A percentile compares a stretch with the other conserved stretches of the same genome.
phyloP scores from a whole-genome alignment of 1,140 invertebrate species.

The Penaeus indicus region DNA sequence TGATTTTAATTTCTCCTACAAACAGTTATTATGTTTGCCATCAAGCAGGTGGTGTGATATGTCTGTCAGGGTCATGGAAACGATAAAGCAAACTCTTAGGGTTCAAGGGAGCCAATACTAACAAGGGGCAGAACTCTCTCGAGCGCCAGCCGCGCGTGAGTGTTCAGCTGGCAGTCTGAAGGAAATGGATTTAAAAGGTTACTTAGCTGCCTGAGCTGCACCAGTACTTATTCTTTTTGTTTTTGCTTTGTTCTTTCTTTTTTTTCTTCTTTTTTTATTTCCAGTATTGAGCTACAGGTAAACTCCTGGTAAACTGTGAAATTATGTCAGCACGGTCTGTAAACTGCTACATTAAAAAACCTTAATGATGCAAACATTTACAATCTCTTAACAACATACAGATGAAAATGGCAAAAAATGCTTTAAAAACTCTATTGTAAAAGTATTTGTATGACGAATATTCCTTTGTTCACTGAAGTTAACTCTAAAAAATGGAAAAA shows the following conservation, averaged over 20 bases:
- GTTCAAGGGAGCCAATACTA: too few species aligned
- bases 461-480: slow-evolving; percentile 24
- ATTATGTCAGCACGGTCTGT: slow-evolving; percentile 48
- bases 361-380: slow-evolving; percentile 25
- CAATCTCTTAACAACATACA: slow-evolving; percentile 45
- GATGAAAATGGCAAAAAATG: slow-evolving; percentile 38
- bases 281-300: slow-evolving; percentile 6
- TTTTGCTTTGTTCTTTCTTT: slow-evolving; percentile 7
- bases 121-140: too few species aligned
- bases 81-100: background rate
- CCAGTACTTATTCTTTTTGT: slow-evolving; percentile 23
- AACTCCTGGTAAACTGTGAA: slow-evolving; percentile 21
- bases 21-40: slow-evolving; percentile 48
- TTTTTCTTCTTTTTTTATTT: background rate
- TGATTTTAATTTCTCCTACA: slow-evolving; percentile 55
- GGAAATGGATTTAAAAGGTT: slow-evolving; percentile 24
- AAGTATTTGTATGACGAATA: slow-evolving; percentile 39
- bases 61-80: slow-evolving; percentile 49
- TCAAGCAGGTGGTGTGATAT: slow-evolving; percentile 56
- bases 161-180: slow-evolving; percentile 23
- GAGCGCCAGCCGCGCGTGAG: background rate
- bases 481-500: background rate
- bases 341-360: slow-evolving; percentile 38
- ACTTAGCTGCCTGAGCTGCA: slow-evolving; percentile 49
- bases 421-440: slow-evolving; percentile 36